These are phyloP conservation scores for Onychostoma macrolepis DNA, from an alignment of 2,113 vertebrate species.

Conservation along the genomic window DNA sequence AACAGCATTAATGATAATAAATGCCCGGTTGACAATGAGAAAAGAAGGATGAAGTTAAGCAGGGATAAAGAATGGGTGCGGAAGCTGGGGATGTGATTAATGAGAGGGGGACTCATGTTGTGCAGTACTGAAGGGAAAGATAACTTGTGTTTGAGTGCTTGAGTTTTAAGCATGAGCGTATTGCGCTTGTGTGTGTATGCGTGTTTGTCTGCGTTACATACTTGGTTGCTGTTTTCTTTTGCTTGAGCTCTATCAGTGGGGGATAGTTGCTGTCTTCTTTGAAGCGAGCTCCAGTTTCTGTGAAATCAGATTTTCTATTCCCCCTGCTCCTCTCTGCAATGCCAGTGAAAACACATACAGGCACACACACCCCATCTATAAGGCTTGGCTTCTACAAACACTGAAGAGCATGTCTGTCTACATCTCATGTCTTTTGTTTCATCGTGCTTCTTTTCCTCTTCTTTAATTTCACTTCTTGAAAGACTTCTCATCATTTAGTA, in stretches of 20 bases:
- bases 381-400: conserved; percentile 69
- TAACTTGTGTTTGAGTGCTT: conserved; percentile 2
- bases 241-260: conserved; percentile 77
- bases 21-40: conserved; percentile 23
- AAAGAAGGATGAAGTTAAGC: conserved; percentile 37
- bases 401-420: conserved; percentile 55
- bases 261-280: conserved; percentile 79
- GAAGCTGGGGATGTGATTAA: conserved; percentile 38
- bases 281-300: conserved; percentile 82
- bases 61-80: conserved; percentile 44
- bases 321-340: conserved; percentile 73
- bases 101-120: conserved; percentile 40
- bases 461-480: conserved; percentile 13
- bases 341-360: conserved; percentile 81
- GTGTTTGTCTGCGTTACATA: conserved; percentile 70
- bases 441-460: neutral
- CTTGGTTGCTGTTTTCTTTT: conserved; percentile 79
- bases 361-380: conserved; percentile 48
- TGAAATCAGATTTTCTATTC: conserved; percentile 81
- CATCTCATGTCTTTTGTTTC: conserved; percentile 63
- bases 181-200: conserved; percentile 40
- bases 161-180: conserved; percentile 28
- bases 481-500: neutral
- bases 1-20: neutral
- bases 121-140: conserved; percentile 37